Percentiles rank a stretch among this genome's conserved stretches.
These are phyloP conservation scores for Orthonevra nobilis DNA, from an alignment of 2,888 invertebrate species.

Conservation along the genomic window DNA sequence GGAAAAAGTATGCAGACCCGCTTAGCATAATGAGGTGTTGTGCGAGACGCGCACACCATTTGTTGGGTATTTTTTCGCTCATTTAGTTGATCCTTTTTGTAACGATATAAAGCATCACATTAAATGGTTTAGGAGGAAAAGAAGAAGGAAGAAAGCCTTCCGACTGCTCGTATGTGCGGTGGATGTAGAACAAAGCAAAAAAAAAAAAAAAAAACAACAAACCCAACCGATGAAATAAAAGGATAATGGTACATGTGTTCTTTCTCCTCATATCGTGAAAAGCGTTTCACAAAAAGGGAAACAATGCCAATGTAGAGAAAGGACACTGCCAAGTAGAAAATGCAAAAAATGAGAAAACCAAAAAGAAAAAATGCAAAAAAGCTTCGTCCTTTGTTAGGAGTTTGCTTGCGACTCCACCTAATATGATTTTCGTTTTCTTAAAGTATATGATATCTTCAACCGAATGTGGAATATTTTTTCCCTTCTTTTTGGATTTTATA, in stretches of 20 bases:
- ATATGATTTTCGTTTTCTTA: conserved; percentile 42
- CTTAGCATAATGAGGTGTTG: conserved; percentile 69
- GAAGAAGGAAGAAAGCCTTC: background rate
- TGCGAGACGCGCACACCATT: conserved; percentile 50
- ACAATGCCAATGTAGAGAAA: conserved; percentile 33
- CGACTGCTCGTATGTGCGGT: conserved; percentile 19
- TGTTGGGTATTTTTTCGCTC: conserved; percentile 16
- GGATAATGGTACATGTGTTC: conserved; percentile 70
- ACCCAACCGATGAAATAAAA: conserved; percentile 63
- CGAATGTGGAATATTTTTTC: conserved; percentile 2
- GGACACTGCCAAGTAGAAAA: conserved; percentile 46
- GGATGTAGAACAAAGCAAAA: conserved; percentile 6
- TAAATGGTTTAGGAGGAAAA: conserved; percentile 39
- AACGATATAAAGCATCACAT: conserved; percentile 55
- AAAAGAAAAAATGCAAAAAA: conserved; percentile 29
- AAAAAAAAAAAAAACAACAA: too few relatives aligned
- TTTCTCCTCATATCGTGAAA: conserved; percentile 44
- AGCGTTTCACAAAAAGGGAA: conserved; percentile 15
- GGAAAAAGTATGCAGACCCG: conserved; percentile 27
- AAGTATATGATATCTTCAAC: conserved; percentile 38
- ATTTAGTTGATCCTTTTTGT: conserved; percentile 56
- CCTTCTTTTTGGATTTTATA: conserved; percentile 43
- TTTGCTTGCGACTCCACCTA: conserved; percentile 26
- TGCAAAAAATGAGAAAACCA: background rate
- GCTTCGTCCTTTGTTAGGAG: conserved; percentile 42